Percentiles rank a stretch among this genome's conserved stretches.
phyloP scores from a whole-genome alignment of 2,113 vertebrate species.

The Platysternon megacephalum region DNA sequence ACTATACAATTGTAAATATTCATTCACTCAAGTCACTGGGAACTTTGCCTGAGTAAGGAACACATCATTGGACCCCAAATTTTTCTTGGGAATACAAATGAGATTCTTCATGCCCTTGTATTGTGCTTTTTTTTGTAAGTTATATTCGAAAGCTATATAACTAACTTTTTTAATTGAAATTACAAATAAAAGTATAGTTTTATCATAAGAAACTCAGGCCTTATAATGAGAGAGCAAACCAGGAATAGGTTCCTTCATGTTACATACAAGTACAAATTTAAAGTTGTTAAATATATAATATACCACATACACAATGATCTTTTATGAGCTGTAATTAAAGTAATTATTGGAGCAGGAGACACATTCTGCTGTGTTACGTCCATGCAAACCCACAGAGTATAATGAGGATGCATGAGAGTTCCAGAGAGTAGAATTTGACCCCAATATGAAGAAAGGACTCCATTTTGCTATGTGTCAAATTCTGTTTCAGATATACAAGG shows the following conservation, averaged over 20 bases:
- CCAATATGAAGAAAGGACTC: neutral
- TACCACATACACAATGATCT: neutral
- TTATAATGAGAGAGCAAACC: neutral
- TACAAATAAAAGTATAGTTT: neutral
- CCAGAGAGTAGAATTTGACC: neutral
- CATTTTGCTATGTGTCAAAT: neutral
- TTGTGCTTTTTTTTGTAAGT: constrained; percentile 11
- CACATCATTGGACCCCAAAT: neutral
- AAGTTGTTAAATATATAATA: constrained; percentile 25
- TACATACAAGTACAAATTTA: neutral
- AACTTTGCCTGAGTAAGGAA: constrained; percentile 1
- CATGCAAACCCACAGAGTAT: neutral
- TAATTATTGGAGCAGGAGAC: neutral
- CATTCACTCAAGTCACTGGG: neutral
- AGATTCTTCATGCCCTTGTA: neutral
- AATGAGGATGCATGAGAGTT: neutral
- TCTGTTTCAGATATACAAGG: neutral
- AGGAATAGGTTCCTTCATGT: neutral
- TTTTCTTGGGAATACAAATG: neutral
- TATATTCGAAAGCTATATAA: neutral
- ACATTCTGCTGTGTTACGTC: neutral
- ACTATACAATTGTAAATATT: constrained; percentile 31
- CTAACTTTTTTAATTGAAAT: too few species aligned
- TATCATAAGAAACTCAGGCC: neutral
- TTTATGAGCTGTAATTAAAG: constrained; percentile 17